These are phyloP conservation scores for Notothenia rossii DNA, from an alignment of 2,113 vertebrate species.

Conservation along the genomic window DNA sequence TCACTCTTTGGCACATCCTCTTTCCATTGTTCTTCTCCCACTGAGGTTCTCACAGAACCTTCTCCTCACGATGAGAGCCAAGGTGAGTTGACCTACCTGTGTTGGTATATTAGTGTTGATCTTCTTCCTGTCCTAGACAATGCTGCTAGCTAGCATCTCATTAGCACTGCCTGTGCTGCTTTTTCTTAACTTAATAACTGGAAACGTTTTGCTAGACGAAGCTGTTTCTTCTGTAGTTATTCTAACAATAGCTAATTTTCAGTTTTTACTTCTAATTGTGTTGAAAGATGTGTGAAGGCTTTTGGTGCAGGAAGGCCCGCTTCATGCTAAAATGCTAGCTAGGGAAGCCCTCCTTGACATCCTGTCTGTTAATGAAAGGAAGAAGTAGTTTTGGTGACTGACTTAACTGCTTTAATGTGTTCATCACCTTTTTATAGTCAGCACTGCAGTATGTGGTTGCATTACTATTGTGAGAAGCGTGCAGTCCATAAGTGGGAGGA, in stretches of 20 bases:
- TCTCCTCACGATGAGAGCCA: slow-evolving; percentile 91
- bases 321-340: background rate
- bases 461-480: background rate
- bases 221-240: too few relatives aligned
- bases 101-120: background rate
- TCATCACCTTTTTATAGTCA: background rate
- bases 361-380: too few relatives aligned
- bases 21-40: slow-evolving; percentile 71
- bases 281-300: background rate
- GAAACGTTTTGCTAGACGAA: background rate
- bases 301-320: background rate
- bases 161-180: fast-evolving
- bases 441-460: background rate
- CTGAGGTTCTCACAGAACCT: too few relatives aligned
- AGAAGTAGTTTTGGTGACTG: too few relatives aligned
- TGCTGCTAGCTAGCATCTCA: slow-evolving; percentile 15
- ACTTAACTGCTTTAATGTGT: background rate
- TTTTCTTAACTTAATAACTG: background rate
- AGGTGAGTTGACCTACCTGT: slow-evolving; percentile 77
- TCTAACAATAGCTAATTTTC: too few relatives aligned
- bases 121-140: background rate
- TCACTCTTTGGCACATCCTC: slow-evolving; percentile 71
- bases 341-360: background rate
- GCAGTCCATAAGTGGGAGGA: background rate
- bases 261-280: too few relatives aligned